A percentile compares a stretch with the other conserved stretches of the same genome.
These are phyloP conservation scores for Pseudococcus jackbeardsleyi DNA, from an alignment of 2,888 invertebrate species.

Conservation along the genomic window DNA sequence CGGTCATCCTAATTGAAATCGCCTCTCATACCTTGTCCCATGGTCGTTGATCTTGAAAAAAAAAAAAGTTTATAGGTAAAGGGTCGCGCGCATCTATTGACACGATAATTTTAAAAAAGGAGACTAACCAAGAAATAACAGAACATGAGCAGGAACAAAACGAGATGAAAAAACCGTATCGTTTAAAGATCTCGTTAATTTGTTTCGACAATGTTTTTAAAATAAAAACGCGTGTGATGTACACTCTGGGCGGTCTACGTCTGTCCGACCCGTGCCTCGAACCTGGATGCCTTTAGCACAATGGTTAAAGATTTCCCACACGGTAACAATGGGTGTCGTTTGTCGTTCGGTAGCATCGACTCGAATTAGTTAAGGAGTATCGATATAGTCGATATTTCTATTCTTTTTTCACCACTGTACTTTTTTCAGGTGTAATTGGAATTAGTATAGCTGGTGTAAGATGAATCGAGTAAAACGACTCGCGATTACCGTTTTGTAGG, in stretches of 20 bases:
- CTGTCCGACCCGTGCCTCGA: constrained; percentile 59
- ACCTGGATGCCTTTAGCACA: not conserved
- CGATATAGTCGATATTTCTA: constrained; percentile 2
- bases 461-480: constrained; percentile 7
- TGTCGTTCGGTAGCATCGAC: constrained; percentile 17
- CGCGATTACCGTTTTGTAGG: constrained; percentile 20
- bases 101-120: no score
- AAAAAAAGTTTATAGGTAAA: not conserved
- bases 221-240: constrained; percentile 40
- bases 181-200: constrained; percentile 45
- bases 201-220: constrained; percentile 25
- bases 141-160: not conserved
- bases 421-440: constrained; percentile 9
- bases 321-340: constrained; percentile 42
- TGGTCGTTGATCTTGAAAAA: constrained; percentile 1
- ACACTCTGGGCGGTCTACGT: constrained; percentile 62
- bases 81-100: no score
- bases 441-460: not conserved
- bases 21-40: not conserved
- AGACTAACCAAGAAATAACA: not conserved
- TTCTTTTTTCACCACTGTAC: not conserved
- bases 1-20: constrained; percentile 32
- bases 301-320: constrained; percentile 33
- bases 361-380: constrained; percentile 27
- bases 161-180: not conserved